Percentiles rank a stretch among this genome's conserved stretches.
These are phyloP conservation scores for Caenorhabditis angaria DNA, from an alignment of 2,888 invertebrate genomes.

Conservation along the genomic window DNA sequence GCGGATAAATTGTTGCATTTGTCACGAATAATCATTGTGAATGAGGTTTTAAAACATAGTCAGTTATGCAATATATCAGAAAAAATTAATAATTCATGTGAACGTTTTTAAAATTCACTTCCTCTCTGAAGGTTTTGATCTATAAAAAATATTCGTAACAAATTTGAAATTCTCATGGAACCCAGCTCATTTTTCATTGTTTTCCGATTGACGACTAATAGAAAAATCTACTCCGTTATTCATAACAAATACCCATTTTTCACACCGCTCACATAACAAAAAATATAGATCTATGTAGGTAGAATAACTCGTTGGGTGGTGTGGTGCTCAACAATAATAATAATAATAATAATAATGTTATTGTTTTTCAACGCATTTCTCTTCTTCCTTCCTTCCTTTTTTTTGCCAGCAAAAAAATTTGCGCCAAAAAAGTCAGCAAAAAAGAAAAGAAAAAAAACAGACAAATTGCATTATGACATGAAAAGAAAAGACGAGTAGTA, in stretches of 20 bases:
- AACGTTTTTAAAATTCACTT: too few species aligned
- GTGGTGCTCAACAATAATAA: conserved; percentile 1
- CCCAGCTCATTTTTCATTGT: background rate
- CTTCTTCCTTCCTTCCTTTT: background rate
- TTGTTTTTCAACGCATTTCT: conserved; percentile 1
- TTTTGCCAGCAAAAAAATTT: background rate
- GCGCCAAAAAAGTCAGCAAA: background rate
- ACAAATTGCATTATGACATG: conserved; percentile 36
- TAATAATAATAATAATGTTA: conserved; percentile 2
- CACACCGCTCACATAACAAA: background rate
- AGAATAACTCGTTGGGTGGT: background rate
- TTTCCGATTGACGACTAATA: background rate
- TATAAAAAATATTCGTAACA: too few species aligned
- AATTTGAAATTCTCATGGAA: too few species aligned
- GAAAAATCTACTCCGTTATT: background rate
- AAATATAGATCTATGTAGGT: background rate
- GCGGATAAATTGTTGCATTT: conserved; percentile 2
- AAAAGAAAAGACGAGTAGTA: conserved; percentile 6
- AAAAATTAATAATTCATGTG: background rate
- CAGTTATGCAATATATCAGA: background rate
- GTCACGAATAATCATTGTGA: background rate
- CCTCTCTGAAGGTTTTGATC: too few species aligned
- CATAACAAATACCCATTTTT: background rate
- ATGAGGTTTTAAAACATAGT: too few species aligned
- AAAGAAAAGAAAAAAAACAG: conserved; percentile 6